These are phyloP conservation scores for Ctenodactylus gundi DNA, from an alignment of 2,113 vertebrate genomes.

Conservation along the genomic window DNA sequence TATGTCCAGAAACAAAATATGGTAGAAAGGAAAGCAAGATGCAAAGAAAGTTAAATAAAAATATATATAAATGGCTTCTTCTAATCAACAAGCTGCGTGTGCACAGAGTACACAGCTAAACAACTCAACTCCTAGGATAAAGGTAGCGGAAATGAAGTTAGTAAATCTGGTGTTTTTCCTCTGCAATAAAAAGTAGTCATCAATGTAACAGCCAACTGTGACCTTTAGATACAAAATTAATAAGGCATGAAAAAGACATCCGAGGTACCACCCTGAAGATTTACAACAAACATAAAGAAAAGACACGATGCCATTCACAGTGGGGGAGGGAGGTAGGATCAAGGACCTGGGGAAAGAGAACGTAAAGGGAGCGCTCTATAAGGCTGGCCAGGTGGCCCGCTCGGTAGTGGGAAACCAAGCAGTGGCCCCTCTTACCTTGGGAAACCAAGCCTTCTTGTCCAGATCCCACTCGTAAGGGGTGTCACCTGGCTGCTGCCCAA, in stretches of 20 bases:
- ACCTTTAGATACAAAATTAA: constrained; percentile 51
- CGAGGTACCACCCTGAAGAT: not conserved
- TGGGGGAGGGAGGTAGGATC: not conserved
- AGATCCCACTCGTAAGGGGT: constrained; percentile 95
- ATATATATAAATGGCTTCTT: not conserved
- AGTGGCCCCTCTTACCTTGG: constrained; percentile 86
- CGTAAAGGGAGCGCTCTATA: not conserved
- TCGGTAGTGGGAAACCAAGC: not conserved
- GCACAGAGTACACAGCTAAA: not conserved
- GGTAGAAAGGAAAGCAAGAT: constrained; percentile 2
- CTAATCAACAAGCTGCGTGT: not conserved
- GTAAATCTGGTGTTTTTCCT: constrained; percentile 54
- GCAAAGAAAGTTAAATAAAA: constrained; percentile 22
- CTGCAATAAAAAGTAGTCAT: constrained; percentile 55
- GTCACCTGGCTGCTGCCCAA: constrained; percentile 89
- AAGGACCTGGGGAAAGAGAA: not conserved
- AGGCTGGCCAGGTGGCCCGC: constrained; percentile 3
- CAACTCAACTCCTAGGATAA: not conserved
- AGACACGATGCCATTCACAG: not conserved
- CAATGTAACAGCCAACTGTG: constrained; percentile 34
- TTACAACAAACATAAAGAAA: constrained; percentile 12
- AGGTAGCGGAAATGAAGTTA: not conserved
- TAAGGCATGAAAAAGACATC: not conserved
- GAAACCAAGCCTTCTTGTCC: constrained; percentile 97
- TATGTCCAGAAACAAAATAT: not conserved